phyloP scores from a whole-genome alignment of 2,888 invertebrate species.

The Parnassius orleans region DNA sequence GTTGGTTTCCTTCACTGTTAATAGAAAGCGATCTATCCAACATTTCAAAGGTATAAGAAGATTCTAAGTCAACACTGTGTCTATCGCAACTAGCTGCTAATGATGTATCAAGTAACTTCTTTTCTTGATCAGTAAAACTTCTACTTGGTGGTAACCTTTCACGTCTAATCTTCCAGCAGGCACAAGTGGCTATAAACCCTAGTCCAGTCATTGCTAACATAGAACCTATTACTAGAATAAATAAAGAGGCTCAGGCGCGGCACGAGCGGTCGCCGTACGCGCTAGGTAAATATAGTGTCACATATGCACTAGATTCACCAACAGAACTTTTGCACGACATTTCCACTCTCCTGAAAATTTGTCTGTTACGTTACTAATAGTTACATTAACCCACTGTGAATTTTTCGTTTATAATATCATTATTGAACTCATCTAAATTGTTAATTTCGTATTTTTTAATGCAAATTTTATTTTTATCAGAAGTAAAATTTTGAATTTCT shows the following conservation, averaged over 20 bases:
- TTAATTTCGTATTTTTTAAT: slow-evolving; percentile 54
- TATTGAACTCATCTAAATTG: slow-evolving; percentile 61
- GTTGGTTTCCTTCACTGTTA: slow-evolving; percentile 70
- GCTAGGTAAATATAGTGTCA: slow-evolving; percentile 76
- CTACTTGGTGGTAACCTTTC: slow-evolving; percentile 84
- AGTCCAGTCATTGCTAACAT: slow-evolving; percentile 85
- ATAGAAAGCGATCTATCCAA: slow-evolving; percentile 72
- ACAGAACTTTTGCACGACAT: slow-evolving; percentile 86
- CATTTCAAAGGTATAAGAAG: slow-evolving; percentile 76
- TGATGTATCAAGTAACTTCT: slow-evolving; percentile 91
- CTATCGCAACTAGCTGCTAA: slow-evolving; percentile 82
- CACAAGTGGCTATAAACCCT: slow-evolving; percentile 74
- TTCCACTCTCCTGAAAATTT: slow-evolving; percentile 92
- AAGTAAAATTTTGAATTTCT: slow-evolving; percentile 56
- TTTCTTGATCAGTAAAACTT: slow-evolving; percentile 93
- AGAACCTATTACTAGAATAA: slow-evolving; percentile 86
- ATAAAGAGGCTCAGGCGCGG: slow-evolving; percentile 86
- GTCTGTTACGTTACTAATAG: slow-evolving; percentile 90
- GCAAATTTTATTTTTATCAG: slow-evolving; percentile 56
- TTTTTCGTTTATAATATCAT: slow-evolving; percentile 70
- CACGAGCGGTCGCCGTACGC: slow-evolving; percentile 88
- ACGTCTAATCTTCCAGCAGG: slow-evolving; percentile 85
- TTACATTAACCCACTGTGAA: slow-evolving; percentile 89
- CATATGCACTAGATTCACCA: slow-evolving; percentile 82
- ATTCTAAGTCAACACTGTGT: slow-evolving; percentile 83